Evolutionary conservation across 1,140 invertebrate genomes (phyloP), one percentile per base, ranked within the genome.

Genomic region (Cyrtorhinus lividipennis): DNA sequence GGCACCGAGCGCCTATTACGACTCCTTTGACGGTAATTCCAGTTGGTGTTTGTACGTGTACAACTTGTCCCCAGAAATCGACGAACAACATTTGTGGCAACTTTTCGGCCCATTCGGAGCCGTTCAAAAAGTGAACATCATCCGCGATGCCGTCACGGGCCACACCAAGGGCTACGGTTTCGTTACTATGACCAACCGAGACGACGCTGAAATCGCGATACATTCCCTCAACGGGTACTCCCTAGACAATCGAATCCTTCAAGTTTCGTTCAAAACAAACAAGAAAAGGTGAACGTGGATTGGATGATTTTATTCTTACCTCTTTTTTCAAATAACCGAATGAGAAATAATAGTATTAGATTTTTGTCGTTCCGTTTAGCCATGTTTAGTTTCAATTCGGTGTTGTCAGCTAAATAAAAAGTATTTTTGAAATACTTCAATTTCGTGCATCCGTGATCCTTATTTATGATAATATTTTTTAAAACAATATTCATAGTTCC

Each of bases 161-260:
- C 98, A 98, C 77, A 98, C 95, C 82, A 98, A 98, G 78, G 96
- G 96, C 68, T 98, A 96, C 75, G 96, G 94, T 15, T 98, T 98
- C 76, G 95, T 99, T 64, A 98, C 93, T 62, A 99, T 99, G 96
- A 96, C 92, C 70, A 97, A 98, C 76, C 98, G 98, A 78, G 95
- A 98, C 74, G 95, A 98, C 73, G 93, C 95, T 15, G 84, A 96
- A 24, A 87, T 95, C 64, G 95, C 95, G 61, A 98, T 98, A 70
- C 92, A 95, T 75, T 93, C 91, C 65, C 82, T 99, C 64, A 98
- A 99, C 77, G 95, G 95, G 58, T 97, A 95, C 77, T 93, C 91
- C 66, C 81, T 98, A 67, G 94, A 92, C 71, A 96, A 96, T 78
- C 84, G 95, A 62, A 91, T 97, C 66, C 84, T 99, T 70, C 95